Base-by-base conservation (phyloP, 1,140 invertebrate species). In the Sycophila sp. region DNA sequence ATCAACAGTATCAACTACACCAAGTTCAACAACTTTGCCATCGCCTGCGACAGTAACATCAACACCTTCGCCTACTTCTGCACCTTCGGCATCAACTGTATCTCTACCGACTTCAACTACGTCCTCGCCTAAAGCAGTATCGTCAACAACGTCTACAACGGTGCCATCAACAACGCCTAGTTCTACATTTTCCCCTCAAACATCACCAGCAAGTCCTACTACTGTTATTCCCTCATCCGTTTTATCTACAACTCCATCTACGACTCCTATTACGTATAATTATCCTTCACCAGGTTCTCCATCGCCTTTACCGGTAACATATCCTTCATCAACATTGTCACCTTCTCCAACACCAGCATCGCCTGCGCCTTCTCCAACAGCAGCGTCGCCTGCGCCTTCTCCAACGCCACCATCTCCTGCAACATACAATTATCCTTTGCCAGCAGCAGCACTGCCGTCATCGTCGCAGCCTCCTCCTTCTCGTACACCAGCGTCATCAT, bases 341-440 rank as follows among this genome's bases (percentile, higher is more conserved):
- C 26, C 40, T 8, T 30, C 24, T 24, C 32, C 11, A 7, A 22
- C 63, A 36, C 70, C 59, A 32, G n/a, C 53, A 4, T 38, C 34
- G n/a, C 53, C 60, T 28, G 66, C 70, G 49, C 38, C 73, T 17
- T 40, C 65, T 24, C 19, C 42, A 32, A 28, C 64, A 17, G 28
- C 53, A 40, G 49, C 51, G n/a, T 15, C 66, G 11, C n/a, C 42
- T 38, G 38, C 59, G n/a, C 47, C 15, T 17, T 10, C n/a, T 22
- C 58, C 49, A 2, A 26, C 32, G 42, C 15, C 53, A 34, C 40
- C 62, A 64, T 28, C 59, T 13, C 62, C 63, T 19, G 34, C 42
- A 19, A 38, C 69, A 15, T 47, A 53, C 34, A 65, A 56, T 42
- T 72, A 60, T 34, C 51, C 62, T 8, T 11, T 13, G 13, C 53